Evolutionary conservation across 2,888 invertebrate species (phyloP).

Genomic region (Hypena proboscidalis): DNA sequence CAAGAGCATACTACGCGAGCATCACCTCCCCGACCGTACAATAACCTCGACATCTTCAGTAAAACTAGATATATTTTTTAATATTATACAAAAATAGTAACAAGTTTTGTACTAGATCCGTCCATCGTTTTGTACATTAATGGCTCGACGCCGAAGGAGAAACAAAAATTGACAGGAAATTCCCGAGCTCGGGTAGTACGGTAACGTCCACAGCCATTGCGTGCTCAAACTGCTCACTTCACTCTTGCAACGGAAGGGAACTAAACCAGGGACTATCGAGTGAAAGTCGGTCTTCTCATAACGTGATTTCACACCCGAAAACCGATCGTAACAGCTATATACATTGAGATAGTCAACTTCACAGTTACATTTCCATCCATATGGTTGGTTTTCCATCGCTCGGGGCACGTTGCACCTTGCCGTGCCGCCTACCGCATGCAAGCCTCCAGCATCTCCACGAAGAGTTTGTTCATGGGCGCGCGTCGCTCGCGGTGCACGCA

Average conservation of each 20-base stretch:
- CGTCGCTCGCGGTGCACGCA: conserved; percentile 94
- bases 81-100: conserved; percentile 84
- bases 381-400: too few species aligned
- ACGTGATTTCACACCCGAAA: too few species aligned
- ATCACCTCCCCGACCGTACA: conserved; percentile 54
- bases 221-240: neutral
- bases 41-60: conserved; percentile 52
- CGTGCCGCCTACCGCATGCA: conserved; percentile 83
- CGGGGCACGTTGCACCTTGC: neutral
- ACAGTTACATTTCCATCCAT: too few species aligned
- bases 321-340: too few species aligned
- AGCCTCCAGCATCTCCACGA: conserved; percentile 97
- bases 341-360: too few species aligned
- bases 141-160: conserved; percentile 57
- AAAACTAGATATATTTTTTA: conserved; percentile 76
- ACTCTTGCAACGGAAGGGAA: too few species aligned
- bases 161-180: conserved; percentile 24
- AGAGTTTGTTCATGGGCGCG: conserved; percentile 97
- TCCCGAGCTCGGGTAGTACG: conserved; percentile 6
- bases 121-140: conserved; percentile 77
- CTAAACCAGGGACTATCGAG: too few species aligned
- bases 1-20: conserved; percentile 16
- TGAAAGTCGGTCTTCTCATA: too few species aligned
- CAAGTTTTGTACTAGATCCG: conserved; percentile 83
- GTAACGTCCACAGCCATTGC: too few species aligned